These are phyloP conservation scores for Stenchaetothrips biformis DNA, from an alignment of 2,888 invertebrate species.

Conservation along the genomic window DNA sequence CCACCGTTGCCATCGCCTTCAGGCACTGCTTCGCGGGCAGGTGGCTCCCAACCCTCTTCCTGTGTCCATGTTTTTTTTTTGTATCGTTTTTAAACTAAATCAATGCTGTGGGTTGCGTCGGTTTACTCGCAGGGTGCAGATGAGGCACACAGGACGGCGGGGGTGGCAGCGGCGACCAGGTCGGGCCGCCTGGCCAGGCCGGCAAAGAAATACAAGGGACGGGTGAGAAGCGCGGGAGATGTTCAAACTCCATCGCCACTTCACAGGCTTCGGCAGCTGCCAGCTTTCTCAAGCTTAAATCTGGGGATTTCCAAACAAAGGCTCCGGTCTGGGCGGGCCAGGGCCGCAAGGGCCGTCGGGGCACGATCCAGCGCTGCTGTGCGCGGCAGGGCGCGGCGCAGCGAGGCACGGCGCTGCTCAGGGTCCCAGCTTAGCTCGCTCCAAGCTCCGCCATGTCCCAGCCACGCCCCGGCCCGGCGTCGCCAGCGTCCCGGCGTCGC, in stretches of 20 bases:
- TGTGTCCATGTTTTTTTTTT: no score
- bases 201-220: slow-evolving; percentile 3
- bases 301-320: slow-evolving; percentile 24
- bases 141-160: not conserved
- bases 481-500: not conserved
- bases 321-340: not conserved
- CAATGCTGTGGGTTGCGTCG: no score
- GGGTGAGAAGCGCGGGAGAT: slow-evolving; percentile 22
- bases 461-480: no score
- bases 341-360: not conserved
- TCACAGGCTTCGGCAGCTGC: slow-evolving; percentile 9
- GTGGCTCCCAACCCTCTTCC: no score
- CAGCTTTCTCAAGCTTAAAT: slow-evolving; percentile 23
- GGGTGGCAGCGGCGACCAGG: not conserved
- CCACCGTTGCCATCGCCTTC: no score
- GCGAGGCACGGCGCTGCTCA: not conserved
- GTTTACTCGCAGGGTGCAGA: no score
- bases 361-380: not conserved
- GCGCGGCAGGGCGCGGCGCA: not conserved
- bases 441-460: not conserved
- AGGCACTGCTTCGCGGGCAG: no score
- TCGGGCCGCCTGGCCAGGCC: not conserved
- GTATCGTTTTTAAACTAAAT: no score
- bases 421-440: not conserved
- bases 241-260: slow-evolving; percentile 22